Base-by-base conservation (phyloP, 2,888 invertebrate genomes). In the Lochmaea capreae region DNA sequence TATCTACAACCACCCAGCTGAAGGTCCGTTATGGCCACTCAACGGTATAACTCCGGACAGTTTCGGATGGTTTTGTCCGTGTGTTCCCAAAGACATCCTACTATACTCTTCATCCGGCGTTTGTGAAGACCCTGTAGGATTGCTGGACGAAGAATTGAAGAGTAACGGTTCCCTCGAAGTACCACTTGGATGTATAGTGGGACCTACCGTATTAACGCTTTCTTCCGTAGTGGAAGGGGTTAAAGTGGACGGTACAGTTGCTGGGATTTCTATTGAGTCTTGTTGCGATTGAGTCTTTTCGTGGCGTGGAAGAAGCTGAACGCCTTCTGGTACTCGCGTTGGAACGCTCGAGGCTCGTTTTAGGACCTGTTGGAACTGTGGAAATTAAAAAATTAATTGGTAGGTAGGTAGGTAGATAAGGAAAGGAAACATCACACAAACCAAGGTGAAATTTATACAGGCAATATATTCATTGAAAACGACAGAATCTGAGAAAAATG, bases 301-400 rank as follows among this genome's bases (percentile, higher is more conserved):
- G 82, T 91, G 90, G 12, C 89, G 87, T 22, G 89, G 85, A 5
- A 86, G 63, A 54, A 87, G 81, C 63, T 86, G 87, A 0, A 84
- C 82, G 67, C 87, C 82, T 82, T 91, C 87, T 67, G 90, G 89
- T 46, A 88, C 88, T 39, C 90, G 86, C 1, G 90, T 88, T n/a
- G 93, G 93, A 61, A 93, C 93, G 85, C 93, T 93, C 78, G 92
- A 92, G 8, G 93, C 93, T n/a, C 93, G 88, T 81, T 93, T 92
- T 65, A 93, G 86, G 61, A 91, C 90, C 88, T 90, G 86, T 46
- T 85, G 86, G 16, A 86, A 80, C 86, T 86, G 3, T 33, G n/a
- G 8, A 66, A 18, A 26, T 49, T 39, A 8, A 9, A 9, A 39
- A 8, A 39, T 39, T 39, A 39, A 9, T 39, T 39, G 33, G 1